Evolutionary conservation across 2,113 vertebrate species (phyloP).

Genomic region (Porphyrio hochstetteri): DNA sequence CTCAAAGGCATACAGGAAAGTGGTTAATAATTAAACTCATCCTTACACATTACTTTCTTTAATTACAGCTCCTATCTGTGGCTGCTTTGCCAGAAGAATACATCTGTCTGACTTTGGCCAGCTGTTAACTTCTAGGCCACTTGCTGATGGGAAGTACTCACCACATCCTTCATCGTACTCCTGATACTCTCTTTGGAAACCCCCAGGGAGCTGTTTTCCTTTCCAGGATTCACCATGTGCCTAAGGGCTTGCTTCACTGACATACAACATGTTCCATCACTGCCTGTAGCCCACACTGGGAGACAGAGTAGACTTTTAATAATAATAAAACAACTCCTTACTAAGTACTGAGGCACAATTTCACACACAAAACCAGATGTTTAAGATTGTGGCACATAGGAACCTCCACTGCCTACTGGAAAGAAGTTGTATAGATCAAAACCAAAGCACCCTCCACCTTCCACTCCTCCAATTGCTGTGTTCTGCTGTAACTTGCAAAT

Average conservation of each 20-base stretch:
- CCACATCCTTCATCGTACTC: not conserved
- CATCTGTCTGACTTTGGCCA: constrained; percentile 14
- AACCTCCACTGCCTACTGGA: not conserved
- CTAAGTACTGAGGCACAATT: not conserved
- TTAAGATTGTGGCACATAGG: not conserved
- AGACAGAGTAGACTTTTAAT: not conserved
- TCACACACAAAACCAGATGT: not conserved
- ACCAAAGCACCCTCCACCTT: not conserved
- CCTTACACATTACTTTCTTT: not conserved
- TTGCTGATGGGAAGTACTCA: constrained; percentile 15
- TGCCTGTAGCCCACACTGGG: not conserved
- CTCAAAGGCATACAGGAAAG: not conserved
- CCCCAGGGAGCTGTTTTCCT: not conserved
- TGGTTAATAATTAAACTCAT: constrained; percentile 24
- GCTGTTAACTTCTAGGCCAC: not conserved
- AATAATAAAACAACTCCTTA: not conserved
- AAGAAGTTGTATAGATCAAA: not conserved
- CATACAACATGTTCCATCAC: not conserved
- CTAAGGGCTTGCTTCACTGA: not conserved
- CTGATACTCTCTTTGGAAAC: constrained; percentile 15
- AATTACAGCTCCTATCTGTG: not conserved
- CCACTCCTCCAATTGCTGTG: not conserved
- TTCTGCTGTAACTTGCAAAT: not conserved
- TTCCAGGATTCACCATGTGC: not conserved
- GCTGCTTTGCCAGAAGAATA: not conserved